These are phyloP conservation scores for Bovichtus variegatus DNA, from an alignment of 2,797 vertebrate genomes.

Conservation along the genomic window DNA sequence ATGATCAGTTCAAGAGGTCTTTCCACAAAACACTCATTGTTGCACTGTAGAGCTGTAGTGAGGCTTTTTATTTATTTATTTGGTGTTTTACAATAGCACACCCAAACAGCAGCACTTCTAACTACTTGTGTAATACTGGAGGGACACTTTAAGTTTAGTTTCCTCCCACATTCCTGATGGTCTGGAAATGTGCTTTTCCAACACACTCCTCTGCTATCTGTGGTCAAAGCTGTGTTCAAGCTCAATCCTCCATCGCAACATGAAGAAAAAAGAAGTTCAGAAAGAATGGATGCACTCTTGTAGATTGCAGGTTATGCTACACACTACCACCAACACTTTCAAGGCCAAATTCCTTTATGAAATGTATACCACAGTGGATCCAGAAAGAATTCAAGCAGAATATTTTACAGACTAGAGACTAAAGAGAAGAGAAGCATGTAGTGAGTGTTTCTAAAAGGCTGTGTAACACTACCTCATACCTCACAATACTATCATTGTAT, in stretches of 20 bases:
- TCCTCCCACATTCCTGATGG: constrained; percentile 14
- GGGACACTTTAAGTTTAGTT: not conserved
- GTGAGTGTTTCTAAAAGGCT: too few relatives aligned
- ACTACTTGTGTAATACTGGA: not conserved
- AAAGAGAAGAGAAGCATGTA: not conserved
- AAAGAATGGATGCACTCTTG: not conserved
- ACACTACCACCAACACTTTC: not conserved
- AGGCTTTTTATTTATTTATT: not conserved
- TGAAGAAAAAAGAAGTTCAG: too few relatives aligned
- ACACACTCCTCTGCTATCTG: too few relatives aligned
- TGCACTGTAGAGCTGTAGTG: not conserved
- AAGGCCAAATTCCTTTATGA: not conserved
- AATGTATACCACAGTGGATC: too few relatives aligned
- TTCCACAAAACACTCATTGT: rapidly evolving
- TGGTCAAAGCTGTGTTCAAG: not conserved
- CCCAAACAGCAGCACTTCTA: not conserved
- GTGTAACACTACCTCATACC: not conserved
- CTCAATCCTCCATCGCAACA: too few relatives aligned
- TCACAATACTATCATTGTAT: too few relatives aligned
- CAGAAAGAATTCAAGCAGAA: too few relatives aligned
- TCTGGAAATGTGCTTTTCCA: not conserved
- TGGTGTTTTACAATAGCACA: not conserved
- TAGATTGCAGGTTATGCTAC: not conserved
- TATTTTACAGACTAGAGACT: not conserved
- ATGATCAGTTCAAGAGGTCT: not conserved